Percentiles rank a stretch among this genome's conserved stretches.
Conservation (phyloP, 2,888 invertebrate species). For the Patella pellucida region DNA sequence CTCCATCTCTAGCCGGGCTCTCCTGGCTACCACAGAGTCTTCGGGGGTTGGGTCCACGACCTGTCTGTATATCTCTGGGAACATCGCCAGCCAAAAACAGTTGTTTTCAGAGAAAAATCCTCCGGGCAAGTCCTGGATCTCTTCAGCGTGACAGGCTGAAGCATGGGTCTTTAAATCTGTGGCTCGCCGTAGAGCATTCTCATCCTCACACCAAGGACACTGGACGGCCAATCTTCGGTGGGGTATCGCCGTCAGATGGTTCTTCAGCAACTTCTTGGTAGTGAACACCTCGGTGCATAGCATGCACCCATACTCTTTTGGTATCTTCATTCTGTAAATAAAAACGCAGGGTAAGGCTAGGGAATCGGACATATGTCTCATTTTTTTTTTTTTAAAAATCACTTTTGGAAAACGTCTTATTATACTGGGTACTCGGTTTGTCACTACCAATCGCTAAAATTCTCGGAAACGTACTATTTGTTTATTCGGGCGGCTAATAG, state of each 20-base stretch:
- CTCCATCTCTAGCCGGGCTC: not conserved
- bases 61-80: not conserved
- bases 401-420: too few relatives aligned
- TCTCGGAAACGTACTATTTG: too few relatives aligned
- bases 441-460: too few relatives aligned
- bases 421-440: too few relatives aligned
- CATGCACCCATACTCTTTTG: too few relatives aligned
- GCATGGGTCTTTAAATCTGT: not conserved
- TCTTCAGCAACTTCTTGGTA: not conserved
- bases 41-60: not conserved
- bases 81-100: not conserved
- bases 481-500: too few relatives aligned
- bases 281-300: not conserved
- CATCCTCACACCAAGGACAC: not conserved
- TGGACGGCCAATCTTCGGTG: not conserved
- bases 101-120: not conserved
- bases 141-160: not conserved
- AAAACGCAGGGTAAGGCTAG: too few relatives aligned
- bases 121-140: not conserved
- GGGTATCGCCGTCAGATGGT: not conserved
- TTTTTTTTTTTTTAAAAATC: too few relatives aligned
- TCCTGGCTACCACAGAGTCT: not conserved
- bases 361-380: too few relatives aligned
- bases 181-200: not conserved
- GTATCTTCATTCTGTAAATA: too few relatives aligned